phyloP scores from a whole-genome alignment of 2,113 vertebrate species.

The Blennius ocellaris region DNA sequence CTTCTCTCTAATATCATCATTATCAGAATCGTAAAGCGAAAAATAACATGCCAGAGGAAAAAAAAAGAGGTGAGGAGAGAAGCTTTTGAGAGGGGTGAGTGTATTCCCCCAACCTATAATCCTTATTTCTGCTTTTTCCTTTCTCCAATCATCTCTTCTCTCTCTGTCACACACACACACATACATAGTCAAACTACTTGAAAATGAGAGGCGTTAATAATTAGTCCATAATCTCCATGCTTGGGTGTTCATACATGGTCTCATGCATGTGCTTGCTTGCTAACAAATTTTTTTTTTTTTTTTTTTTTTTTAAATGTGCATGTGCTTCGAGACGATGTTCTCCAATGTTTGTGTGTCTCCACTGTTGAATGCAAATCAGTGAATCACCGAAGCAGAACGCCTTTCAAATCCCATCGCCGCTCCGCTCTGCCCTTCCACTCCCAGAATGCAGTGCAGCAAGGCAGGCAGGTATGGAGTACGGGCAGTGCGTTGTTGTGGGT shows the following conservation, averaged over 20 bases:
- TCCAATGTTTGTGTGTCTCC: constrained; percentile 75
- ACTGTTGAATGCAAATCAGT: constrained; percentile 81
- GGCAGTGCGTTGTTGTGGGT: constrained; percentile 74
- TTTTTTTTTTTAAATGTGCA: constrained; percentile 25
- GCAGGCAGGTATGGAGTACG: constrained; percentile 72
- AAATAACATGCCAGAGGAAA: constrained; percentile 72
- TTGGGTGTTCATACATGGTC: neutral
- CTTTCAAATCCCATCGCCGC: constrained; percentile 79
- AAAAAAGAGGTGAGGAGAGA: constrained; percentile 38
- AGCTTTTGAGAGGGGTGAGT: constrained; percentile 60
- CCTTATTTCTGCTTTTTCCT: constrained; percentile 41
- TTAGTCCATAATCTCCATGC: constrained; percentile 46
- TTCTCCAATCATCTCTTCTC: constrained; percentile 48
- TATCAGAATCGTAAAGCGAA: constrained; percentile 82
- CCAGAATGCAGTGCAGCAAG: constrained; percentile 74
- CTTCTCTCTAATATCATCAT: constrained; percentile 79
- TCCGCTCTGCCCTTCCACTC: constrained; percentile 74
- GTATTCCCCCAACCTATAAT: constrained; percentile 65
- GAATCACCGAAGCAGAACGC: constrained; percentile 76
- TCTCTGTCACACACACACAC: constrained; percentile 15
- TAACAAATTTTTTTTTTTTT: constrained; percentile 9
- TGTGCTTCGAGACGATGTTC: constrained; percentile 81
- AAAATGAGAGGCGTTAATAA: constrained; percentile 62
- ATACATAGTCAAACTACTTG: constrained; percentile 40
- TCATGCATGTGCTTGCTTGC: constrained; percentile 13